These are phyloP conservation scores for Austrolebias charrua DNA, from an alignment of 2,797 vertebrate species.

Conservation along the genomic window DNA sequence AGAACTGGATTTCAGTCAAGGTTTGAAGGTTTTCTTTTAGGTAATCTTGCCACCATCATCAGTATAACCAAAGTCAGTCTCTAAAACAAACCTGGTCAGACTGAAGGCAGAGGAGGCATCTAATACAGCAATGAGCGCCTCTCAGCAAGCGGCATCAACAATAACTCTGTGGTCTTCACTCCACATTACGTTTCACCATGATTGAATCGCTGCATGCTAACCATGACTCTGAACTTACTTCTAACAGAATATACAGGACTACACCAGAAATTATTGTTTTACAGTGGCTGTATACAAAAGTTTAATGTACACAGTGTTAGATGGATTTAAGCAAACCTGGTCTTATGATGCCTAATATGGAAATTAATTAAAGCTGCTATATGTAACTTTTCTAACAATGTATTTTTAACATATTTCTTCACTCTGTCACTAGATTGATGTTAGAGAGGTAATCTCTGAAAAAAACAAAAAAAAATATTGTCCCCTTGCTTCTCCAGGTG, in stretches of 20 bases:
- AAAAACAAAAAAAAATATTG: slow-evolving; percentile 8
- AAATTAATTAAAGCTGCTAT: too few relatives aligned
- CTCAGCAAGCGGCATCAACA: slow-evolving; percentile 63
- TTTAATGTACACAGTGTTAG: slow-evolving; percentile 8
- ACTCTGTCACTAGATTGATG: too few relatives aligned
- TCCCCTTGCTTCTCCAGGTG: too few relatives aligned
- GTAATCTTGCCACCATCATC: slow-evolving; percentile 62
- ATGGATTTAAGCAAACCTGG: slow-evolving; percentile 1
- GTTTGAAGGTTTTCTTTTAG: slow-evolving; percentile 30
- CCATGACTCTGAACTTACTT: neutral
- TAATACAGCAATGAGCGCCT: slow-evolving; percentile 64
- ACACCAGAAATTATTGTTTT: neutral
- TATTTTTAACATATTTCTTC: too few relatives aligned
- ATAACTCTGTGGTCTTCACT: slow-evolving; percentile 29
- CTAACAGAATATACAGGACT: neutral
- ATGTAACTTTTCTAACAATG: too few relatives aligned
- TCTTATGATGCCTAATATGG: slow-evolving; percentile 24
- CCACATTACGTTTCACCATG: slow-evolving; percentile 1
- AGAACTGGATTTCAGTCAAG: slow-evolving; percentile 1
- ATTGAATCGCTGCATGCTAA: neutral
- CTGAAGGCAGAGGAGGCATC: slow-evolving; percentile 64
- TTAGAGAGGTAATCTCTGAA: too few relatives aligned
- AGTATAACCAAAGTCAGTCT: slow-evolving; percentile 52
- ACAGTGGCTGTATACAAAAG: neutral
- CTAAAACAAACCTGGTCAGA: slow-evolving; percentile 56